Conservation (phyloP, 2,888 invertebrate species). For the Pseudoips prasinana region DNA sequence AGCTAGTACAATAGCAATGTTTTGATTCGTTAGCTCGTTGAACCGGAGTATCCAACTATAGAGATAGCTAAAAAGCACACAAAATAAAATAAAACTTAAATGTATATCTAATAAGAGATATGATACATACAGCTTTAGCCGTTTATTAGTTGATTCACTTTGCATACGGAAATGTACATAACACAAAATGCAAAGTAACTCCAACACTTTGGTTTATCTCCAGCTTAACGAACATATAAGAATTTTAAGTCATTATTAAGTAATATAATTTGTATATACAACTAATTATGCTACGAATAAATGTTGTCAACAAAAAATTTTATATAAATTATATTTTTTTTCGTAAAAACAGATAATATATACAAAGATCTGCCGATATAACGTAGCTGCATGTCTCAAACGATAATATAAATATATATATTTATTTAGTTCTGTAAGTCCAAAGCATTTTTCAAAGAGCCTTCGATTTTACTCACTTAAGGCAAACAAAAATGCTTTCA, state of each 20-base stretch:
- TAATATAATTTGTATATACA: slow-evolving; percentile 25
- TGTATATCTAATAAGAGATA: slow-evolving; percentile 44
- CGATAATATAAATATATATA: slow-evolving; percentile 6
- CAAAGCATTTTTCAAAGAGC: slow-evolving; percentile 72
- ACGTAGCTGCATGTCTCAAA: slow-evolving; percentile 63
- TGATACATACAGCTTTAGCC: slow-evolving; percentile 67
- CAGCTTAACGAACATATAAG: slow-evolving; percentile 78
- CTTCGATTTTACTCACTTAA: slow-evolving; percentile 53
- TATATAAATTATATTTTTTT: slow-evolving; percentile 42
- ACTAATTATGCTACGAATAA: slow-evolving; percentile 29
- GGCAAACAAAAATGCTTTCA: slow-evolving; percentile 70
- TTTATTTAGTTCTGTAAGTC: slow-evolving; percentile 21
- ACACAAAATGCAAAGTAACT: slow-evolving; percentile 66
- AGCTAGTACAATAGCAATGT: too few relatives aligned
- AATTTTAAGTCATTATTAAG: slow-evolving; percentile 33
- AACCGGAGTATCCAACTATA: slow-evolving; percentile 1
- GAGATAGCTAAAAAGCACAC: slow-evolving; percentile 36
- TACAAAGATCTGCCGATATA: slow-evolving; percentile 79
- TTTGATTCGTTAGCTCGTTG: too few relatives aligned
- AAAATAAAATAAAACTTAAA: slow-evolving; percentile 36
- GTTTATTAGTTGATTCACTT: slow-evolving; percentile 63
- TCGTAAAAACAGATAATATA: slow-evolving; percentile 61
- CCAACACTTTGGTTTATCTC: slow-evolving; percentile 86
- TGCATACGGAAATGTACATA: slow-evolving; percentile 64
- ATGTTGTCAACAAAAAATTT: slow-evolving; percentile 26